phyloP scores from a whole-genome alignment of 2,888 invertebrate genomes.

The Scaptomyza cyrtandrae region DNA sequence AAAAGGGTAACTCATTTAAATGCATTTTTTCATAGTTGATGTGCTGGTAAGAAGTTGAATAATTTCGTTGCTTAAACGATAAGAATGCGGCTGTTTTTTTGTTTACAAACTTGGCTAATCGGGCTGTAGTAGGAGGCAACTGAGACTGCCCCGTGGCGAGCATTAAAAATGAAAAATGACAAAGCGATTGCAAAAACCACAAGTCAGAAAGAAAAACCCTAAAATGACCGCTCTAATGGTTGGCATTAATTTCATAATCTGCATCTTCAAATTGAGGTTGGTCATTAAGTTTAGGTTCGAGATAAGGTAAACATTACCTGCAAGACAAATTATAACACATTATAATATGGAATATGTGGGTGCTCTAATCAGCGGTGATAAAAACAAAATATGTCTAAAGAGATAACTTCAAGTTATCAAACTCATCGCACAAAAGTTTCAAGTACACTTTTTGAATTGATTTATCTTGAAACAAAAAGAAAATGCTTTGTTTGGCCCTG shows the following conservation, averaged over 20 bases:
- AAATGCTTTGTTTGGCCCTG: conserved; percentile 1
- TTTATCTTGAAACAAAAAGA: not conserved
- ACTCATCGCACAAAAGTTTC: not conserved
- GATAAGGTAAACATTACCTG: conserved; percentile 35
- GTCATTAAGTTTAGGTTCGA: conserved; percentile 38
- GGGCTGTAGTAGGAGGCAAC: conserved; percentile 8
- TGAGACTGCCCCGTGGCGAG: conserved; percentile 14
- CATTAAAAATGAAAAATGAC: conserved; percentile 55
- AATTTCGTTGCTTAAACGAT: conserved; percentile 1
- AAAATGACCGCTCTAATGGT: not conserved
- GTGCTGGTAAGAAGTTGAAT: conserved; percentile 11
- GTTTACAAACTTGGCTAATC: conserved; percentile 8
- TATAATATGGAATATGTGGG: conserved; percentile 1
- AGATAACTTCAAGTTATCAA: not conserved
- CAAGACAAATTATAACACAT: conserved; percentile 11
- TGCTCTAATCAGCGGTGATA: not conserved
- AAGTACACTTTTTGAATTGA: conserved; percentile 2
- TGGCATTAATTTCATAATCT: conserved; percentile 48
- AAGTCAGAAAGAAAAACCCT: conserved; percentile 26
- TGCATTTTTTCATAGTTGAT: conserved; percentile 12
- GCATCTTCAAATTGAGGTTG: conserved; percentile 34
- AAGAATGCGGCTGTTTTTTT: conserved; percentile 1
- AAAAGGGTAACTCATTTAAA: conserved; percentile 36
- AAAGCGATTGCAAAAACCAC: conserved; percentile 25
- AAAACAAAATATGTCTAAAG: not conserved